Conservation (phyloP, 1,140 invertebrate species). For the Rhyzopertha dominica region DNA sequence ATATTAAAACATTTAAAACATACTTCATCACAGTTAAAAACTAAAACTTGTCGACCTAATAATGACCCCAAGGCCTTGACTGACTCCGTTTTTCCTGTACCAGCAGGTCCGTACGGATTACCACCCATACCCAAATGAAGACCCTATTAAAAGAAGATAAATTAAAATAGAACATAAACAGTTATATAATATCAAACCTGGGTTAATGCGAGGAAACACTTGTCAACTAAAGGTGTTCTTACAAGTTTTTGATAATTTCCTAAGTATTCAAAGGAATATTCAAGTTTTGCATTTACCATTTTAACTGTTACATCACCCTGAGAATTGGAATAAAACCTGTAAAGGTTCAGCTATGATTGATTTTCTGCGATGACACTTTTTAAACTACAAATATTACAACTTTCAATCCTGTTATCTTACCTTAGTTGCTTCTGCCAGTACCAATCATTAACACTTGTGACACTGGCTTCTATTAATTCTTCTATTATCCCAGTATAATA, state of each 20-base stretch:
- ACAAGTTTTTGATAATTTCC: slow-evolving; percentile 89
- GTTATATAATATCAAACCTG: slow-evolving; percentile 56
- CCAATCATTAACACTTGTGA: slow-evolving; percentile 71
- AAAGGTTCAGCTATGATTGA: slow-evolving; percentile 18
- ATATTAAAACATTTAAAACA: slow-evolving; percentile 18
- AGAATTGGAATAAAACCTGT: slow-evolving; percentile 54
- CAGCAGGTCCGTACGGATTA: slow-evolving; percentile 98
- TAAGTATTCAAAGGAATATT: slow-evolving; percentile 97
- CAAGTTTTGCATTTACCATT: slow-evolving; percentile 87
- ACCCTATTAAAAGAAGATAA: slow-evolving; percentile 53
- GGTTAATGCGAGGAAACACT: slow-evolving; percentile 92
- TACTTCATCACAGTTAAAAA: slow-evolving; percentile 98
- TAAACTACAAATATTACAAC: background rate
- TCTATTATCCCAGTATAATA: slow-evolving; percentile 83
- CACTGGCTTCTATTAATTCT: slow-evolving; percentile 64
- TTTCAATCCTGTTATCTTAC: slow-evolving; percentile 44
- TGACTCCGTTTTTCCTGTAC: slow-evolving; percentile 96
- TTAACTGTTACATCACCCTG: slow-evolving; percentile 56
- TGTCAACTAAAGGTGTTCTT: slow-evolving; percentile 88
- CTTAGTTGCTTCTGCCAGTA: slow-evolving; percentile 93
- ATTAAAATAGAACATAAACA: background rate
- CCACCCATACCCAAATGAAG: slow-evolving; percentile 94
- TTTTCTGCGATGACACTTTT: background rate
- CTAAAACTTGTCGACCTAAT: slow-evolving; percentile 86
- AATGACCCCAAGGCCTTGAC: slow-evolving; percentile 90